Conservation (phyloP, 2,113 vertebrate species). For the Ictalurus furcatus region DNA sequence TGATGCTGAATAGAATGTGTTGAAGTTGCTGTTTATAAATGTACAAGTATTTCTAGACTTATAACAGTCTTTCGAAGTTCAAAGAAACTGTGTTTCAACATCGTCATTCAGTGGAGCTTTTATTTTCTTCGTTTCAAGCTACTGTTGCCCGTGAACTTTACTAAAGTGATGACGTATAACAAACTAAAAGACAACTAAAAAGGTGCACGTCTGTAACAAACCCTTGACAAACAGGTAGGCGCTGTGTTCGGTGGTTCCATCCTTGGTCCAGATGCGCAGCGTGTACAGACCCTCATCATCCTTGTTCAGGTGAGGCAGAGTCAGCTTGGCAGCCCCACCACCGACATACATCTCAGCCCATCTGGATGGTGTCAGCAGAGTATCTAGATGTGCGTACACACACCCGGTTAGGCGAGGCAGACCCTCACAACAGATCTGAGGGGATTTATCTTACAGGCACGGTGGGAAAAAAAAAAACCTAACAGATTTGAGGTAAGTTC, state of each 20-base stretch:
- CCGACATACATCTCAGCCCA: slow-evolving; percentile 83
- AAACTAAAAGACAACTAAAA: neutral
- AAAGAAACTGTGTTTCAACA: neutral
- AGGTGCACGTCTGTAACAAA: slow-evolving; percentile 50
- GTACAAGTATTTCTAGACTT: neutral
- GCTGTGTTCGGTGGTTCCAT: slow-evolving; percentile 86
- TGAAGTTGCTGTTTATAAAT: neutral
- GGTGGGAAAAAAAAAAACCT: neutral
- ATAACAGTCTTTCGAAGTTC: too few species aligned
- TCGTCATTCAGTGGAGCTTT: neutral
- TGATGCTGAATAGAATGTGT: neutral
- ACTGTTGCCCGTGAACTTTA: too few species aligned
- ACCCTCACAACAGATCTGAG: neutral
- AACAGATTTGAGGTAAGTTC: neutral
- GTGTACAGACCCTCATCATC: slow-evolving; percentile 98
- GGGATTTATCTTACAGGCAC: neutral
- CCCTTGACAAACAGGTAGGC: slow-evolving; percentile 95
- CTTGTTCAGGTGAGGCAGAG: slow-evolving; percentile 88
- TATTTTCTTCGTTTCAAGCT: neutral
- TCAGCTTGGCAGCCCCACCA: slow-evolving; percentile 82
- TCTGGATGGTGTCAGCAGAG: slow-evolving; percentile 77
- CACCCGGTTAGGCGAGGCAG: neutral
- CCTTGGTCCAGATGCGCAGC: slow-evolving; percentile 83
- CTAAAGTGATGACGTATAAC: too few species aligned
- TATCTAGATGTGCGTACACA: slow-evolving; percentile 69